These are phyloP conservation scores for Virgularia gustaviana DNA, from an alignment of 92 coral and sea anemone genomes.

Conservation along the genomic window DNA sequence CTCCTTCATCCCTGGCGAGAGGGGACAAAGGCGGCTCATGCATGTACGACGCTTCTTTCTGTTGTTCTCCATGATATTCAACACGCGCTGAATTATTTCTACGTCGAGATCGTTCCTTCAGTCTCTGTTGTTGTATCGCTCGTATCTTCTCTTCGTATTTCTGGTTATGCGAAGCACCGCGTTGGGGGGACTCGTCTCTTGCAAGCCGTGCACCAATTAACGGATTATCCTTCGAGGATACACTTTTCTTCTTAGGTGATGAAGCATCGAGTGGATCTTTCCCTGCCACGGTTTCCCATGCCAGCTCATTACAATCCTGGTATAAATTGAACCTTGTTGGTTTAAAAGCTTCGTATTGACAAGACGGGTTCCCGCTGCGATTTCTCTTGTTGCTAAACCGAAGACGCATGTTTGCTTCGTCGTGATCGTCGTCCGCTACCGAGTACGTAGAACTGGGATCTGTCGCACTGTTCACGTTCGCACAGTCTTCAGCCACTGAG, in stretches of 20 bases:
- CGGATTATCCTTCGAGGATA: conserved; percentile 23
- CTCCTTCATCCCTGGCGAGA: background rate
- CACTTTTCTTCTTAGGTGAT: conserved; percentile 26
- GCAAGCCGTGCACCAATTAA: conserved; percentile 28
- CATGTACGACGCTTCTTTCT: conserved; percentile 1
- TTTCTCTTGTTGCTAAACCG: conserved; percentile 25
- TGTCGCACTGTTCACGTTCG: conserved; percentile 1
- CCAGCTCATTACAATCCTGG: conserved; percentile 8
- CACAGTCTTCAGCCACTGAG: background rate
- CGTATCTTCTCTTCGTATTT: conserved; percentile 34
- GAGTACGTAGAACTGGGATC: background rate
- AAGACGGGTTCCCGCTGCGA: conserved; percentile 12
- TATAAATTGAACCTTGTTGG: conserved; percentile 33
- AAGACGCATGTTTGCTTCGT: conserved; percentile 32
- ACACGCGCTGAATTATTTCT: conserved; percentile 29
- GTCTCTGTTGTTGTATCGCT: conserved; percentile 29
- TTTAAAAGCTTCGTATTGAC: conserved; percentile 35
- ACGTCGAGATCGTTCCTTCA: conserved; percentile 28
- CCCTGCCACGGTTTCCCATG: conserved; percentile 3
- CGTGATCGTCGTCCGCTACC: conserved; percentile 17
- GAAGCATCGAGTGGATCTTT: conserved; percentile 16
- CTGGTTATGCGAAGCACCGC: conserved; percentile 1
- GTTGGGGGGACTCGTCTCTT: conserved; percentile 25
- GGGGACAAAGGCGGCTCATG: background rate
- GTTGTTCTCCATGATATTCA: conserved; percentile 10